Evolutionary conservation across 2,888 invertebrate genomes (phyloP).

Genomic region (Cristatella mucedo): DNA sequence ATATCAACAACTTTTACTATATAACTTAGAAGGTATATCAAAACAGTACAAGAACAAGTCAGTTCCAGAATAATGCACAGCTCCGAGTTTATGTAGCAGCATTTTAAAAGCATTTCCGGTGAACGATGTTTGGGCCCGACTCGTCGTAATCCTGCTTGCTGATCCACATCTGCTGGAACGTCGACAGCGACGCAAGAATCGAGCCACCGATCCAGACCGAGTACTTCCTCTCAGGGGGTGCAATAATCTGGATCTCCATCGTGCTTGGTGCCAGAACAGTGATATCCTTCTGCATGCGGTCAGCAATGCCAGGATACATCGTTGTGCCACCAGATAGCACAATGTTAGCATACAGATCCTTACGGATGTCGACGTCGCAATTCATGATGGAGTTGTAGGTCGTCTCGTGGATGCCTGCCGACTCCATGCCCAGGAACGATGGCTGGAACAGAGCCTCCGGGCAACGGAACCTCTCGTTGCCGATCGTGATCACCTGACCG

Average conservation of each 20-base stretch:
- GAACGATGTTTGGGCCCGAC: slow-evolving; percentile 12
- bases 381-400: slow-evolving; percentile 33
- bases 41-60: too few relatives aligned
- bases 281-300: slow-evolving; percentile 23
- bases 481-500: too few relatives aligned
- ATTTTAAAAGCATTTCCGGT: slow-evolving; percentile 10
- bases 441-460: slow-evolving; percentile 16
- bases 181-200: slow-evolving; percentile 21
- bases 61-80: too few relatives aligned
- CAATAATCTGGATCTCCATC: slow-evolving; percentile 87
- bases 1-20: too few relatives aligned
- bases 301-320: slow-evolving; percentile 50
- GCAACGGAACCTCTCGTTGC: slow-evolving; percentile 15
- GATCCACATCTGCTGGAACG: slow-evolving; percentile 32
- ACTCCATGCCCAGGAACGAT: slow-evolving; percentile 19
- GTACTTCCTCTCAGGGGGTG: slow-evolving; percentile 75
- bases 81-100: too few relatives aligned
- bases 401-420: slow-evolving; percentile 20
- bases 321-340: slow-evolving; percentile 59
- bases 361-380: slow-evolving; percentile 28
- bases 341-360: slow-evolving; percentile 26
- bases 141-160: slow-evolving; percentile 23
- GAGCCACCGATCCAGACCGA: slow-evolving; percentile 60
- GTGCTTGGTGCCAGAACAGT: slow-evolving; percentile 73
- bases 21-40: too few relatives aligned